Base-by-base conservation (phyloP, 2,113 vertebrate genomes). In the Gyps fulvus region DNA sequence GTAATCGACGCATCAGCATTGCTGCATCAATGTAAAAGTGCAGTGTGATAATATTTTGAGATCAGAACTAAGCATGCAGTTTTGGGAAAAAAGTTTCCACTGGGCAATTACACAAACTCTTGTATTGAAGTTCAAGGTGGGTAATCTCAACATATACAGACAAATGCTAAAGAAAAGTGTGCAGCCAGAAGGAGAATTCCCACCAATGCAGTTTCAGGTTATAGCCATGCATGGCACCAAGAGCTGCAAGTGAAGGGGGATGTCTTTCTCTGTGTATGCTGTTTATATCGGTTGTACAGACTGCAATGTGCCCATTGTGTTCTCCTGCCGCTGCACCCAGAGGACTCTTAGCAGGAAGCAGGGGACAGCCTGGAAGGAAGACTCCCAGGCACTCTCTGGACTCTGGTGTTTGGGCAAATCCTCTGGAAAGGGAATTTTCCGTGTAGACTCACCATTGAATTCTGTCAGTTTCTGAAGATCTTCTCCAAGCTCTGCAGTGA, bases 401-500 rank as follows among this genome's bases (percentile, higher is more conserved):
- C 26, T 32, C 40, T 47, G 10, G 12, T 52, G 42, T 34, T 50
- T 40, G 15, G 16, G 16, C 19, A 87, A 43, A 65, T 57, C 2
- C 26, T 59, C 22, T 78, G 32, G 52, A 29, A 79, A 82, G 13
- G 19, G 3, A 12, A 31, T 69, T 71, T 83, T 65, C 38, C 6
- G 9, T 11, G 16, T 19, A n/a, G 50, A 96, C 98, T 98, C 94
- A 99, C 99, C 99, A 22, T 98, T 97, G 93, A 99, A 99, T 26
- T 87, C 70, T 27, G 98, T 98, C 69, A 99, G 98, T 16, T 87
- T 95, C 14, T 98, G 95, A 38, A 98, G 98, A 86, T 97, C 88
- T 90, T 98, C 98, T 73, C 98, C 99, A 95, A 99, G 70, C 8
- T 99, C 98, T 49, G 98, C 98, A 19, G 99, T 99, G 42, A 99